These are phyloP conservation scores for Rhopalosiphum padi DNA, from an alignment of 1,140 invertebrate species.

Conservation along the genomic window DNA sequence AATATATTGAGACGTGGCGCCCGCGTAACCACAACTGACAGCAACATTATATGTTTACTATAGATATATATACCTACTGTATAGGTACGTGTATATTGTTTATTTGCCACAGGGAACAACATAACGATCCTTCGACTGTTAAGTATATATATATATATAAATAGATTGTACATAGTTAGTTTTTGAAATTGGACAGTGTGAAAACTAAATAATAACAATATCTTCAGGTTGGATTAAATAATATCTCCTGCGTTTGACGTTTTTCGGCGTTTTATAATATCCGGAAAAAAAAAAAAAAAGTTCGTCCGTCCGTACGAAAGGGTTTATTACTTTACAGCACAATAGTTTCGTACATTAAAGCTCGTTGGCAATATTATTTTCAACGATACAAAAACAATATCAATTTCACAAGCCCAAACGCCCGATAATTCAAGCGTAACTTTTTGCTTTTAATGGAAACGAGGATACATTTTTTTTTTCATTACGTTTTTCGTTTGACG, in stretches of 20 bases:
- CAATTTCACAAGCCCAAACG: not conserved
- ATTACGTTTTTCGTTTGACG: not conserved
- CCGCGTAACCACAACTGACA: not conserved
- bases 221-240: not conserved
- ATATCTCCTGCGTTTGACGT: not conserved
- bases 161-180: not conserved
- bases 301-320: not conserved
- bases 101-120: not conserved
- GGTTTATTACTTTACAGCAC: constrained; percentile 21
- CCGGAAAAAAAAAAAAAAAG: not conserved
- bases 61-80: not conserved
- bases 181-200: not conserved
- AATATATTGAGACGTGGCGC: not conserved
- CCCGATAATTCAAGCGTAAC: not conserved
- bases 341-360: not conserved
- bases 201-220: not conserved
- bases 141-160: not conserved
- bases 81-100: not conserved
- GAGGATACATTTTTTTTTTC: not conserved
- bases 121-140: not conserved
- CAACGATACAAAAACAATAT: not conserved
- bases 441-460: not conserved
- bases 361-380: not conserved
- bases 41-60: not conserved
- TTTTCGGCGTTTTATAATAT: not conserved